These are phyloP conservation scores for Drosophila subsilvestris DNA, from an alignment of 2,888 invertebrate species.

Conservation along the genomic window DNA sequence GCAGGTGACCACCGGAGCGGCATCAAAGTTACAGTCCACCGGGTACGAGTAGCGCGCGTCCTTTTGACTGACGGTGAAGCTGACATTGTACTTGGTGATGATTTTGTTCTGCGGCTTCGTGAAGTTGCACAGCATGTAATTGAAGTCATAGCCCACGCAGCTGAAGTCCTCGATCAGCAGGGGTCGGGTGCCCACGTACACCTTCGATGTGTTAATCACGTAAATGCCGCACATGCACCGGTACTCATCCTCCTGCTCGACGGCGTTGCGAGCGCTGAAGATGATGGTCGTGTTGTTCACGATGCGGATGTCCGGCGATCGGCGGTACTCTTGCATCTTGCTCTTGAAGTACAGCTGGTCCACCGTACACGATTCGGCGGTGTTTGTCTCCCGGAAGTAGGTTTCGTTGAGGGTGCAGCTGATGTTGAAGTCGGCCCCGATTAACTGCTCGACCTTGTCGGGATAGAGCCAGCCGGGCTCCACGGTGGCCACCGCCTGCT, in stretches of 20 bases:
- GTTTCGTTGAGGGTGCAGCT: slow-evolving; percentile 77
- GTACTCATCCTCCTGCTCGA: slow-evolving; percentile 67
- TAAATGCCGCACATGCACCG: slow-evolving; percentile 74
- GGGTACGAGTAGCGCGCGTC: slow-evolving; percentile 57
- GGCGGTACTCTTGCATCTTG: slow-evolving; percentile 4
- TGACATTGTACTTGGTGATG: slow-evolving; percentile 85
- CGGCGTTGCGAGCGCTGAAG: slow-evolving; percentile 66
- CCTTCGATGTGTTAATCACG: slow-evolving; percentile 69
- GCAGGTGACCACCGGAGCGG: slow-evolving; percentile 70
- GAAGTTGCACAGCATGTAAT: slow-evolving; percentile 91
- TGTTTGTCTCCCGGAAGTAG: slow-evolving; percentile 33
- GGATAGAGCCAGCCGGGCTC: slow-evolving; percentile 75
- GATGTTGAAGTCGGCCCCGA: slow-evolving; percentile 78
- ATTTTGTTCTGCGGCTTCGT: slow-evolving; percentile 86
- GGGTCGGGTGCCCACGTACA: slow-evolving; percentile 86
- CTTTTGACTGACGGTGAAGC: slow-evolving; percentile 52
- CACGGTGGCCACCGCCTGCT: slow-evolving; percentile 7
- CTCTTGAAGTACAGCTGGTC: slow-evolving; percentile 69
- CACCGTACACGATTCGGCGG: slow-evolving; percentile 54
- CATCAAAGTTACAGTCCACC: slow-evolving; percentile 71
- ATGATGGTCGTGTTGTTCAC: slow-evolving; percentile 74
- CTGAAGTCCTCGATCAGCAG: slow-evolving; percentile 88
- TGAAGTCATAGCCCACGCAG: slow-evolving; percentile 90
- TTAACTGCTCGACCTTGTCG: slow-evolving; percentile 62
- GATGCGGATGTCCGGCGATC: slow-evolving; percentile 25